phyloP scores from a whole-genome alignment of 92 coral and sea anemone genomes.

The Zoanthus solanderi region DNA sequence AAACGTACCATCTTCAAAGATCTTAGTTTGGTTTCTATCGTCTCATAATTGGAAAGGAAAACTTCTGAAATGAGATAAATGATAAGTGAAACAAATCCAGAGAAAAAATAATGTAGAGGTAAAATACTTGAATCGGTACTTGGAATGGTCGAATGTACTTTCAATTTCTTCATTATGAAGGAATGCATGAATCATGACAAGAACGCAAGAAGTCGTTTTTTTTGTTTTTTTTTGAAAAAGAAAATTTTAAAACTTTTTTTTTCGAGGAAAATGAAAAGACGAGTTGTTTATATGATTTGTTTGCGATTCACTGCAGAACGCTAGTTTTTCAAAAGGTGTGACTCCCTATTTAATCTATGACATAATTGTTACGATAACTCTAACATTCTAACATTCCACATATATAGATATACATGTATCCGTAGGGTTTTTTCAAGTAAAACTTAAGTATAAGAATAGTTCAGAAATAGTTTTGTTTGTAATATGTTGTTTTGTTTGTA shows the following conservation, averaged over 20 bases:
- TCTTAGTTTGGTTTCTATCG: background rate
- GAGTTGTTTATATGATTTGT: too few species aligned
- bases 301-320: too few species aligned
- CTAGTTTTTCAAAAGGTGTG: background rate
- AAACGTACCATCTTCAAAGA: background rate
- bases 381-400: too few species aligned
- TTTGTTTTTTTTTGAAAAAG: background rate
- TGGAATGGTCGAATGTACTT: background rate
- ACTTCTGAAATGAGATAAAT: background rate
- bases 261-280: too few species aligned
- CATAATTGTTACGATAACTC: too few species aligned
- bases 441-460: too few species aligned
- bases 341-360: background rate
- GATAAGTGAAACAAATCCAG: background rate
- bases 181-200: background rate
- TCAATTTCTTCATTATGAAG: background rate
- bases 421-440: too few species aligned
- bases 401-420: too few species aligned
- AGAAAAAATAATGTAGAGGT: background rate
- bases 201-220: background rate
- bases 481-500: too few species aligned
- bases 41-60: background rate
- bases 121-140: background rate
- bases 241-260: background rate
- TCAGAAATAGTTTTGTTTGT: too few species aligned